These are phyloP conservation scores for Enteromius paludinosus DNA, from an alignment of 2,797 vertebrate genomes.

Conservation along the genomic window DNA sequence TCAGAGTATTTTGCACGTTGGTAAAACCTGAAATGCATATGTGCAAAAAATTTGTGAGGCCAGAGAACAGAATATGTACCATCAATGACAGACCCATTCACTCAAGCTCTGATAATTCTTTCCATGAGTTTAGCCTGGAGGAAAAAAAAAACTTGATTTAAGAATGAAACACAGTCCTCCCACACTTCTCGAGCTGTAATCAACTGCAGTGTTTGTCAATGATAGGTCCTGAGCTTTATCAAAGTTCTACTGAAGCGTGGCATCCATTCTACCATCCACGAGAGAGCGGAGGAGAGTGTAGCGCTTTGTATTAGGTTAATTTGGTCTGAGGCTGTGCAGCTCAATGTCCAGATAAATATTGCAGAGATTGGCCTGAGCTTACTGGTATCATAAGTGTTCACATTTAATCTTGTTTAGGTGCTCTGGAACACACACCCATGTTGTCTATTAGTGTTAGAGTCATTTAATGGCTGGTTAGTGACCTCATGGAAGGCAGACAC, in stretches of 20 bases:
- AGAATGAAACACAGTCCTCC: conserved; percentile 49
- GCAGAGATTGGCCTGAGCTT: conserved; percentile 76
- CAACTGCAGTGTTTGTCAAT: conserved; percentile 59
- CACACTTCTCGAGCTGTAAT: conserved; percentile 53
- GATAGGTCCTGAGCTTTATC: conserved; percentile 50
- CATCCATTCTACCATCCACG: conserved; percentile 9
- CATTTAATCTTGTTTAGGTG: conserved; percentile 68
- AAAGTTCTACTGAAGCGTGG: conserved; percentile 52
- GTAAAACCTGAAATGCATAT: conserved; percentile 8
- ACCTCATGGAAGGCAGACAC: conserved; percentile 62
- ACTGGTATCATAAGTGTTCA: conserved; percentile 75
- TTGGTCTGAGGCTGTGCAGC: conserved; percentile 70
- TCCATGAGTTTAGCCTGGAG: conserved; percentile 59
- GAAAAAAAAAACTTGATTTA: conserved; percentile 27
- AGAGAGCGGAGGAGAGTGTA: conserved; percentile 55
- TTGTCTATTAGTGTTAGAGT: conserved; percentile 76
- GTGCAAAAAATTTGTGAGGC: not conserved
- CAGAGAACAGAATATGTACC: conserved; percentile 33
- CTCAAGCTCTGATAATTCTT: conserved; percentile 53
- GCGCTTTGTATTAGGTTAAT: conserved; percentile 71
- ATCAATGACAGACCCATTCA: conserved; percentile 40
- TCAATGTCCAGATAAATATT: conserved; percentile 81
- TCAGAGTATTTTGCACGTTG: not conserved
- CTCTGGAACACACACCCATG: conserved; percentile 63
- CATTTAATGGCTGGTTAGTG: conserved; percentile 68